Conservation (phyloP, 2,797 vertebrate species). For the Rhinichthys osculus region DNA sequence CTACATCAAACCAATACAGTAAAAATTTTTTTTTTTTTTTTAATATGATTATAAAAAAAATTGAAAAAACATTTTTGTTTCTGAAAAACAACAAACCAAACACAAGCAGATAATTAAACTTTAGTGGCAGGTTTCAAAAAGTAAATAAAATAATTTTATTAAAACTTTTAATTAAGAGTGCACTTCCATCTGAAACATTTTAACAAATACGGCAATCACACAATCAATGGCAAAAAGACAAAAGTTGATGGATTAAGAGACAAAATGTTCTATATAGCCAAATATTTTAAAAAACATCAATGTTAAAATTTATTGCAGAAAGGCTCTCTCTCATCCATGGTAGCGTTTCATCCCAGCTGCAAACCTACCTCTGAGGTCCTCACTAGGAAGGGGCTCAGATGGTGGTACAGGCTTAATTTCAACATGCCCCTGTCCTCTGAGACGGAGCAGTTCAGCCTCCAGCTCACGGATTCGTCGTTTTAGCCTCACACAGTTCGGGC, state of each 20-base stretch:
- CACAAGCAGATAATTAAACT: not conserved
- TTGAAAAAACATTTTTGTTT: not conserved
- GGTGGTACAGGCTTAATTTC: constrained; percentile 70
- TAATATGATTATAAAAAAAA: no score
- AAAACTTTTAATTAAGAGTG: constrained; percentile 26
- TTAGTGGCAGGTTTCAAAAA: constrained; percentile 21
- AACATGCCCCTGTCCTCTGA: constrained; percentile 82
- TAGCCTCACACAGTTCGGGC: constrained; percentile 92
- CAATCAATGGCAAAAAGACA: constrained; percentile 34
- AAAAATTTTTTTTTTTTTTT: no score
- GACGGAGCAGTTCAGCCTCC: constrained; percentile 89
- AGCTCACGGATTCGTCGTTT: constrained; percentile 92
- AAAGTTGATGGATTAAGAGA: constrained; percentile 74
- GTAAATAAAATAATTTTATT: constrained; percentile 25
- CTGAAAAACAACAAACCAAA: constrained; percentile 8
- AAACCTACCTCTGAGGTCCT: constrained; percentile 89
- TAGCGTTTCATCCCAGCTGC: constrained; percentile 36
- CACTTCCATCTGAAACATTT: constrained; percentile 32
- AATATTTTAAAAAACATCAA: not conserved
- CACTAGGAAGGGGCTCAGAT: constrained; percentile 85
- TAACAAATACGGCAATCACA: constrained; percentile 13
- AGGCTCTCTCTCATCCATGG: constrained; percentile 38
- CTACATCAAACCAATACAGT: not conserved
- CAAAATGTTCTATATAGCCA: not conserved
- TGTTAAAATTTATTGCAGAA: constrained; percentile 22